These are phyloP conservation scores for Dolichopus griseipennis DNA, from an alignment of 2,888 invertebrate species.

Conservation along the genomic window DNA sequence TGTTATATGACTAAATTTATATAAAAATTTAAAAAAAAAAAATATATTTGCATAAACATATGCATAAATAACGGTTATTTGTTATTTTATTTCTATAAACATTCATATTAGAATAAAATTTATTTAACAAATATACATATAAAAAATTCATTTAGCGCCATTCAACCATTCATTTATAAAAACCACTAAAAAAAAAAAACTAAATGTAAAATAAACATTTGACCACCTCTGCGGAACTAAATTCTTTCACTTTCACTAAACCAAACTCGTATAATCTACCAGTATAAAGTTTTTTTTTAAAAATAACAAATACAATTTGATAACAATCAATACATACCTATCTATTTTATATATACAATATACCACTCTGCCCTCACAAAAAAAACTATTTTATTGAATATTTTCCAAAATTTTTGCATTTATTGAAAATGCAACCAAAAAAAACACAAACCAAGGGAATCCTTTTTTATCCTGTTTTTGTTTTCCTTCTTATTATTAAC, in stretches of 20 bases:
- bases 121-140: too few relatives aligned
- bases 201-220: neutral
- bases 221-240: neutral
- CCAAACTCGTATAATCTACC: neutral
- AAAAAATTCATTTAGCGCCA: conserved; percentile 1
- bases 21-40: too few relatives aligned
- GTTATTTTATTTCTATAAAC: too few relatives aligned
- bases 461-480: neutral
- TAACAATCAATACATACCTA: too few relatives aligned
- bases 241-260: neutral
- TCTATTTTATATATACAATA: too few relatives aligned
- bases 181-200: neutral
- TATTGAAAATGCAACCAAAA: neutral
- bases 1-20: too few relatives aligned
- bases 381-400: too few relatives aligned
- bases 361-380: too few relatives aligned
- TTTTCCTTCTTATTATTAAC: neutral
- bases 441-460: neutral
- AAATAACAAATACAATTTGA: neutral
- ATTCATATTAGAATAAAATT: too few relatives aligned
- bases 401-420: neutral
- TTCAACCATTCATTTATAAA: neutral
- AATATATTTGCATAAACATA: too few relatives aligned
- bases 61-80: too few relatives aligned
- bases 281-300: neutral